These are phyloP conservation scores for Anguilla rostrata DNA, from an alignment of 2,113 vertebrate species.

Conservation along the genomic window DNA sequence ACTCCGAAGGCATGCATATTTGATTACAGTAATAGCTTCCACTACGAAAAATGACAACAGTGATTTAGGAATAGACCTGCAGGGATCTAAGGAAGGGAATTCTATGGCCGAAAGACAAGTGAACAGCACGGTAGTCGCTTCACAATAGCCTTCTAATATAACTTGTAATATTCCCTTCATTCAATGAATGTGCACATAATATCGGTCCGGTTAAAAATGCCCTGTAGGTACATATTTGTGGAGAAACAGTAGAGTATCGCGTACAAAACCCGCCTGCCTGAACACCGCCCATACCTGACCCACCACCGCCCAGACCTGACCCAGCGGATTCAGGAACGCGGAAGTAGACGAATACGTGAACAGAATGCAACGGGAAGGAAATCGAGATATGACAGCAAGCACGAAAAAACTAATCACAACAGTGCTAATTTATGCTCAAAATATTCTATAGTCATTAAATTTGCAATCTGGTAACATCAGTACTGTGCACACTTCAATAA, in stretches of 20 bases:
- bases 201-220: not conserved
- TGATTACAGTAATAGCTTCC: not conserved
- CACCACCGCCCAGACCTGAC: slow-evolving; percentile 47
- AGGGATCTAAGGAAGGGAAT: not conserved
- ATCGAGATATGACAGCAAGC: not conserved
- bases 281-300: slow-evolving; percentile 46
- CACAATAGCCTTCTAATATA: too few species aligned
- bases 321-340: slow-evolving; percentile 56
- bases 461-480: not conserved
- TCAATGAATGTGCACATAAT: too few species aligned
- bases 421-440: not conserved
- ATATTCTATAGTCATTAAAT: not conserved
- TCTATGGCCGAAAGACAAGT: not conserved
- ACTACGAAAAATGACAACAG: not conserved
- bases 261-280: slow-evolving; percentile 23
- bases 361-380: slow-evolving; percentile 5
- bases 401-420: not conserved
- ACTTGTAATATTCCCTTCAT: too few species aligned
- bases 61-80: not conserved
- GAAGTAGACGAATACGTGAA: slow-evolving; percentile 38
- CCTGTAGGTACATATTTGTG: not conserved
- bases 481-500: not conserved
- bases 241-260: not conserved
- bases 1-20: not conserved
- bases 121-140: not conserved